These are phyloP conservation scores for Triops cancriformis DNA, from an alignment of 1,140 invertebrate genomes.

Conservation along the genomic window DNA sequence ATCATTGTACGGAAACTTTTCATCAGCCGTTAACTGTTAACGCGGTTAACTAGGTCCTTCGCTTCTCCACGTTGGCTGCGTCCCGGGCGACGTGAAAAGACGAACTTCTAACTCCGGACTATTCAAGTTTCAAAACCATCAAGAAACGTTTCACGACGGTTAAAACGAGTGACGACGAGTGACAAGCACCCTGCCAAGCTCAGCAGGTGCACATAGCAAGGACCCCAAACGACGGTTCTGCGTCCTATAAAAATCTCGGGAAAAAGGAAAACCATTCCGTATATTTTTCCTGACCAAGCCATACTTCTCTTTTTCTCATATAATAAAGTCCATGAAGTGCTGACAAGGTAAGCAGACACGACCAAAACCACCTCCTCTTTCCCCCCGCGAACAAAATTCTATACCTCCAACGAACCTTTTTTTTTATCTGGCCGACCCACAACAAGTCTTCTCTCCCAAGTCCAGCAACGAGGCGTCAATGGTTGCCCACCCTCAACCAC, in stretches of 20 bases:
- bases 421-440: neutral
- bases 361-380: neutral
- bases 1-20: neutral
- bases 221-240: neutral
- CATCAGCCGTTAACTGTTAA: constrained; percentile 13
- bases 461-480: constrained; percentile 8
- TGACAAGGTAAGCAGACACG: constrained; percentile 12
- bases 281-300: neutral
- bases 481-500: constrained; percentile 3
- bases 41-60: constrained; percentile 4
- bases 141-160: constrained; percentile 1
- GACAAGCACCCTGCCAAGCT: constrained; percentile 8
- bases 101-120: neutral
- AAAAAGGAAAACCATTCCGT: constrained; percentile 10
- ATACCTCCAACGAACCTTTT: neutral
- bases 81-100: neutral
- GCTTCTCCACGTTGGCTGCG: neutral
- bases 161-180: constrained; percentile 3
- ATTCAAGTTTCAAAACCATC: neutral
- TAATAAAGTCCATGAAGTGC: constrained; percentile 5
- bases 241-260: neutral
- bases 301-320: constrained; percentile 6
- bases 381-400: neutral
- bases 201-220: constrained; percentile 2
- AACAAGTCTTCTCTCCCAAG: neutral